These are phyloP conservation scores for Agonopterix arenella DNA, from an alignment of 2,888 invertebrate genomes.

Conservation along the genomic window DNA sequence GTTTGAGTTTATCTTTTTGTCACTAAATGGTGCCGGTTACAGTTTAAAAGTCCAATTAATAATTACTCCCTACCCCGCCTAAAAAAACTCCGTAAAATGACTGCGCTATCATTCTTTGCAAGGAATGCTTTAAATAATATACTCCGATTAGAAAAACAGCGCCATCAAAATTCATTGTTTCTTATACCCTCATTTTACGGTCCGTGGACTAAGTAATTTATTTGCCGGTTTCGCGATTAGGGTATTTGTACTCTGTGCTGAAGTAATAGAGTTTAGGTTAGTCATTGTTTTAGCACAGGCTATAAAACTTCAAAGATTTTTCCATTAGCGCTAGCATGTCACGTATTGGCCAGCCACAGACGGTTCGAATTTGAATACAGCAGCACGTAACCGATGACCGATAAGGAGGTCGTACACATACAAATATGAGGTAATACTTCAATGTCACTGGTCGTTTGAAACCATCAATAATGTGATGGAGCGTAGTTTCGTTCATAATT, in stretches of 20 bases:
- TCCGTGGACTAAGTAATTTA: not conserved
- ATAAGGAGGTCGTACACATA: conserved; percentile 56
- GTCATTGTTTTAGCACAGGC: not conserved
- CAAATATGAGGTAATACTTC: conserved; percentile 58
- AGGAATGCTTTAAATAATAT: no score
- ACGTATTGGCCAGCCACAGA: conserved; percentile 26
- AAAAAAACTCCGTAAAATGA: no score
- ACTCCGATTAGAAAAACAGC: no score
- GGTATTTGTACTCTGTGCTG: no score
- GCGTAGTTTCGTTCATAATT: conserved; percentile 32
- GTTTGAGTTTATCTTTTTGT: no score
- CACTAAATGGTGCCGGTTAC: no score
- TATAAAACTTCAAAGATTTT: conserved; percentile 18
- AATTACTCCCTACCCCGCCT: no score
- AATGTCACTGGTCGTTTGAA: conserved; percentile 31
- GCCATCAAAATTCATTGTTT: not conserved
- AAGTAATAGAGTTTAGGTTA: no score
- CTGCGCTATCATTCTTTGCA: no score
- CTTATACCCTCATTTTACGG: not conserved
- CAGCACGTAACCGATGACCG: conserved; percentile 67
- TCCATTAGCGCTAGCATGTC: conserved; percentile 13
- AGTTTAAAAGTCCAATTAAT: no score
- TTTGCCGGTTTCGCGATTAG: not conserved
- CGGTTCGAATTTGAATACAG: conserved; percentile 56
- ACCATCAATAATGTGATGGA: conserved; percentile 6